Evolutionary conservation across 2,888 invertebrate species (phyloP).

Genomic region (Hirtodrosophila duncani): DNA sequence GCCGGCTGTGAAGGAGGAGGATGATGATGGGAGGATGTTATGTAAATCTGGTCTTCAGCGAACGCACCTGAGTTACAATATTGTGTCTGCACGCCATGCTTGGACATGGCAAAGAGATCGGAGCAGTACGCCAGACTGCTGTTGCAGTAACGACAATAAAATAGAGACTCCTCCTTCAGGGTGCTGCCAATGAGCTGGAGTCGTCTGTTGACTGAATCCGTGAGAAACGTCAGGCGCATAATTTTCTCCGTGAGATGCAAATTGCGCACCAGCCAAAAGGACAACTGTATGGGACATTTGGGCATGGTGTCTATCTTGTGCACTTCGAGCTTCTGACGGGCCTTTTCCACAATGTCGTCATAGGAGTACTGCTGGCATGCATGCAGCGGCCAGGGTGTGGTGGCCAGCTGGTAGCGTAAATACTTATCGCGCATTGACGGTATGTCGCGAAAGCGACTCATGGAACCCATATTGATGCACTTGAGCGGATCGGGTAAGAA

Average conservation of each 20-base stretch:
- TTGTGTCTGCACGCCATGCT: constrained; percentile 87
- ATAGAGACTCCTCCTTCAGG: constrained; percentile 79
- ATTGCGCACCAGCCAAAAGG: constrained; percentile 90
- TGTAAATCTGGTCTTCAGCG: too few species aligned
- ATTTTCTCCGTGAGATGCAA: constrained; percentile 84
- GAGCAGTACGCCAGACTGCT: constrained; percentile 82
- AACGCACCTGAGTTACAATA: constrained; percentile 85
- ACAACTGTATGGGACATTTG: constrained; percentile 83
- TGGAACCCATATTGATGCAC: constrained; percentile 78
- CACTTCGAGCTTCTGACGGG: constrained; percentile 71
- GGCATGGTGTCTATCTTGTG: constrained; percentile 80
- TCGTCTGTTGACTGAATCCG: constrained; percentile 85
- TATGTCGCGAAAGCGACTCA: constrained; percentile 78
- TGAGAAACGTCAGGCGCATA: constrained; percentile 82
- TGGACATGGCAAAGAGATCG: constrained; percentile 89
- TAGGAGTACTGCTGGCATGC: constrained; percentile 83
- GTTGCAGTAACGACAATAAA: constrained; percentile 81
- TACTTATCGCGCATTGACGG: constrained; percentile 74
- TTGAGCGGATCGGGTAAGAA: constrained; percentile 80
- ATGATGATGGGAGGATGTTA: too few species aligned
- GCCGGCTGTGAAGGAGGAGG: constrained; percentile 79
- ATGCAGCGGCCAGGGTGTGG: constrained; percentile 84
- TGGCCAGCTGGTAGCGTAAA: constrained; percentile 78
- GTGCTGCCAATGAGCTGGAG: constrained; percentile 78
- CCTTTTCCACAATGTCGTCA: constrained; percentile 77